Base-by-base conservation (phyloP, 2,888 invertebrate genomes). In the Candidula unifasciata region DNA sequence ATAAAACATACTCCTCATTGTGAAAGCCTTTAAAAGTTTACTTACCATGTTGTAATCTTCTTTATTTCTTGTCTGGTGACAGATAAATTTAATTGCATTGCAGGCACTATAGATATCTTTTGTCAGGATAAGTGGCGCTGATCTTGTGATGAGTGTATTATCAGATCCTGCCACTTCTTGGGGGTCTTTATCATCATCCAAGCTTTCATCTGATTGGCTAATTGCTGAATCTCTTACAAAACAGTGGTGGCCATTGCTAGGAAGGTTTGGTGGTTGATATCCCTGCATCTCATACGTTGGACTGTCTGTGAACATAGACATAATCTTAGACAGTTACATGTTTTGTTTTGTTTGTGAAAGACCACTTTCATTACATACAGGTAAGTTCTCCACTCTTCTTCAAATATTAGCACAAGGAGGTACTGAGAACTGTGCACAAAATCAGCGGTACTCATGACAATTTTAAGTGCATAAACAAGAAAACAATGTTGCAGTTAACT, bases 51-150 rank as follows among this genome's bases (percentile, higher is more conserved):
- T 68, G 37, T 80, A 80, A n/a, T 37, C 37, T 33, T 80, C 79
- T 66, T 66, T 80, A 44, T 80, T 80, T 68, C 37, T 35, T 3
- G 35, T 66, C 27, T 80, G 79, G n/a, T 37, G 35, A 27, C 64
- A 44, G 64, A 80, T 80, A 66, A 80, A 80, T 30, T 66, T 66
- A 35, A 80, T 44, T 0, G 79, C 79, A 44, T 80, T 80, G 44
- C 64, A 60, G 35, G 66, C 79, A 68, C 79, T 80, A 30, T 68
- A 80, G 8, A 80, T 80, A 10, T 80, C 79, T n/a, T 68, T 80
- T 0, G 44, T 66, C 1, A 80, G 44, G 24, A 64, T 6, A 24
- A 80, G 27, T 27, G 68, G 79, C 3, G 18, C n/a, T 3, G 68
- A 2, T 33, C 60, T 77, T 33, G 27, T 35, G 37, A 2, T 35